Evolutionary conservation across 2,797 vertebrate genomes (phyloP), one percentile per base, ranked within the genome.

Genomic region (Takifugu rubripes): DNA sequence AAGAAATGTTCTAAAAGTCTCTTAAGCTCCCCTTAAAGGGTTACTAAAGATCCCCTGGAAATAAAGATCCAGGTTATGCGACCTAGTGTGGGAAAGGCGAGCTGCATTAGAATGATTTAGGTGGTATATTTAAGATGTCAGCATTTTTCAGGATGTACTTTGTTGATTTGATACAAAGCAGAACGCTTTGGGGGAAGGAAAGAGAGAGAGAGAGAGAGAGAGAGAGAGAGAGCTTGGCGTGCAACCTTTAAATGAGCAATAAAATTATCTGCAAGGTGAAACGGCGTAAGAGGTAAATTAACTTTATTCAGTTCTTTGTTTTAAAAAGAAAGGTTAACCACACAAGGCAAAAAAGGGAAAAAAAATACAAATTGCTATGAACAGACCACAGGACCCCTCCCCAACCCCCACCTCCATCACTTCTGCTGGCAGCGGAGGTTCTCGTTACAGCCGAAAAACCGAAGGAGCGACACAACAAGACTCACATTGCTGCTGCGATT

Each of bases 261-360:
- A 44, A 6, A 73, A 73, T 66, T 27, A 73, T 59, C 15, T 25
- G 33, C 50, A 68, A 68, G 36, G 59, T 9, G 46, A 53, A 56
- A 21, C n/a, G 16, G 44, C 3, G 9, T 46, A 51, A 66, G 70
- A 91, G 92, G 93, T 92, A 92, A 96, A 93, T 88, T 52, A 87
- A 88, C 91, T 97, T 98, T 96, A 96, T 96, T 96, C 17, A 16
- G 16, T 44, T 48, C 21, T 48, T 48, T 48, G 10, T 48, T 94
- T 88, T 93, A 89, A 90, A 95, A 95, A 89, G 92, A 94, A 92
- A 86, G 88, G 91, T 91, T 94, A 92, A 88, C 94, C 95, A 92
- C 92, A 93, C 93, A 94, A 98, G 93, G 92, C 91, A 93, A 93
- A 88, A 87, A 21, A 46, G n/a, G 90, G 85, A 91, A 84, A 94